A percentile compares a stretch with the other conserved stretches of the same genome.
These are phyloP conservation scores for Melanophora roralis DNA, from an alignment of 2,888 invertebrate species.

Conservation along the genomic window DNA sequence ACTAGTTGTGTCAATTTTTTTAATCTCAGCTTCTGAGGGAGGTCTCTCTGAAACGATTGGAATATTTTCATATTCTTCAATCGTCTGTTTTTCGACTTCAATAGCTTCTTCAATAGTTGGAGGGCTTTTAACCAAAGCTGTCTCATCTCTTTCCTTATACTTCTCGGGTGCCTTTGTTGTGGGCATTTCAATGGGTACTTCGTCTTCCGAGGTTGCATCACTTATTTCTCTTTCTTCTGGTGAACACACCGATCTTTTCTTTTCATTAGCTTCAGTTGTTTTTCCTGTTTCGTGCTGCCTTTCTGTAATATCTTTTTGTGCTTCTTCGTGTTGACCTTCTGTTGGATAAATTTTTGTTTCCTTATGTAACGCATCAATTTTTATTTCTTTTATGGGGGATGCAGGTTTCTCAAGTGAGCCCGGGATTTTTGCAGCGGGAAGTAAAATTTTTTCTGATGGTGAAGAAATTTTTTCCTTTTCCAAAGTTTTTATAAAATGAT, in stretches of 20 bases:
- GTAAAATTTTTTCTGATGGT: conserved; percentile 18
- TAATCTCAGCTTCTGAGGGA: too few relatives aligned
- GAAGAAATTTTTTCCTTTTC: conserved; percentile 6
- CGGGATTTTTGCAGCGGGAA: conserved; percentile 6
- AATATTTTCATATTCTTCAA: background rate
- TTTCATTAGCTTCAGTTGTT: conserved; percentile 26
- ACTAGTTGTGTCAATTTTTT: too few relatives aligned
- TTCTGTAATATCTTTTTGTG: background rate
- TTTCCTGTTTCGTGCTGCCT: background rate
- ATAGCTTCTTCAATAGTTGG: conserved; percentile 76
- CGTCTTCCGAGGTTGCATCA: conserved; percentile 77
- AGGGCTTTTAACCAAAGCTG: conserved; percentile 73
- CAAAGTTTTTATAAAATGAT: background rate
- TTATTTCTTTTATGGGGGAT: background rate
- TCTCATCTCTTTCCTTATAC: conserved; percentile 71
- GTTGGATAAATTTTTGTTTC: too few relatives aligned
- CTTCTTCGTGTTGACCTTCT: too few relatives aligned
- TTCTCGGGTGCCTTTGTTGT: conserved; percentile 61
- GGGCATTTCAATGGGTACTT: conserved; percentile 70
- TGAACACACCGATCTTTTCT: conserved; percentile 66
- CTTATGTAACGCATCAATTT: background rate
- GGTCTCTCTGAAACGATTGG: too few relatives aligned
- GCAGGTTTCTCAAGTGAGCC: conserved; percentile 9
- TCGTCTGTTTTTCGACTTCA: conserved; percentile 66
- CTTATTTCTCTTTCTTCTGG: conserved; percentile 73